Percentiles rank a stretch among this genome's conserved stretches.
These are phyloP conservation scores for Apotomis capreana DNA, from an alignment of 2,888 invertebrate genomes.

Conservation along the genomic window DNA sequence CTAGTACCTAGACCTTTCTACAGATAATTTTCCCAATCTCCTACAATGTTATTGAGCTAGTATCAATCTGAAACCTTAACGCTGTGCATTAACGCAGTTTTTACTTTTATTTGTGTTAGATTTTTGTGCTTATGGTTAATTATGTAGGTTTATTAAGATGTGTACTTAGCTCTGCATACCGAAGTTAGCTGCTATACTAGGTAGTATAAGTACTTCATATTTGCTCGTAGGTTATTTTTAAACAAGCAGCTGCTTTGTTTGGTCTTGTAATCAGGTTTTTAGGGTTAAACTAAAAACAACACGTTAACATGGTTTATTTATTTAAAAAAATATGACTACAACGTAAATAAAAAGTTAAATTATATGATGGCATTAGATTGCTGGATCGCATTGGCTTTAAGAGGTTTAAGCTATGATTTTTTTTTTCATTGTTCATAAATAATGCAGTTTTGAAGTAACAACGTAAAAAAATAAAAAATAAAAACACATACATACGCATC, in stretches of 20 bases:
- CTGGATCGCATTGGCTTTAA: no score
- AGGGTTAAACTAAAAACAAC: conserved; percentile 7
- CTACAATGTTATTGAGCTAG: neutral
- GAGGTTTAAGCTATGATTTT: no score
- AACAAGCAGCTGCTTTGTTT: conserved; percentile 2
- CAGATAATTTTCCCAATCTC: conserved; percentile 5
- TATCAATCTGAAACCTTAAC: neutral
- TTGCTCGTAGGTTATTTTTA: conserved; percentile 23
- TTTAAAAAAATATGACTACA: no score
- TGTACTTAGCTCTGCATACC: conserved; percentile 14
- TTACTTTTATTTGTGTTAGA: neutral
- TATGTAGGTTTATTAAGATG: conserved; percentile 12
- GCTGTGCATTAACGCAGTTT: neutral
- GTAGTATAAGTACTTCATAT: conserved; percentile 13
- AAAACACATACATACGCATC: no score
- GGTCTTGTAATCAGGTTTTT: conserved; percentile 21
- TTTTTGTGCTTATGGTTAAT: neutral
- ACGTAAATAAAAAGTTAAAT: no score
- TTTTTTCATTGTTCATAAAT: no score
- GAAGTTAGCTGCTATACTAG: neutral
- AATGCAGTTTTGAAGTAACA: no score
- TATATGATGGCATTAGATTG: no score
- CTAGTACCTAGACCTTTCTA: neutral
- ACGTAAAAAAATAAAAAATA: no score
- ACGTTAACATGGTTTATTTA: no score